A percentile compares a stretch with the other conserved stretches of the same genome.
These are phyloP conservation scores for Aleiodes alternator DNA, from an alignment of 2,888 invertebrate genomes.

Conservation along the genomic window DNA sequence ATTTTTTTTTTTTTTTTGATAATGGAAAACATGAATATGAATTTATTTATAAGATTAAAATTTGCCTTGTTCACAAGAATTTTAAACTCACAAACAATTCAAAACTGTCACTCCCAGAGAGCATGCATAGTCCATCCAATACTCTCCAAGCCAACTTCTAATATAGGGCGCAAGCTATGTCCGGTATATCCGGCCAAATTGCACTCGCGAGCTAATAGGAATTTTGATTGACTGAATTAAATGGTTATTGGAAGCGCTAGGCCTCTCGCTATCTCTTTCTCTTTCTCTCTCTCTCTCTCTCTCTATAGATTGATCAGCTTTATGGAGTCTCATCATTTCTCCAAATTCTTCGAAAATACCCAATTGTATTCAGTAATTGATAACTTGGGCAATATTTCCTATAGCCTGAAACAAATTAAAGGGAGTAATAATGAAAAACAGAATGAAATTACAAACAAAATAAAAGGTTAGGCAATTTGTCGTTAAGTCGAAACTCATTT, in stretches of 20 bases:
- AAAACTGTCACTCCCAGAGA: constrained; percentile 61
- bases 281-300: constrained; percentile 56
- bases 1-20: background rate
- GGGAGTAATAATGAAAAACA: constrained; percentile 9
- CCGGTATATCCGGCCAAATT: constrained; percentile 71
- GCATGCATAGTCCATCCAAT: constrained; percentile 60
- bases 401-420: constrained; percentile 15
- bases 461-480: constrained; percentile 61
- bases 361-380: background rate
- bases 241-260: constrained; percentile 72
- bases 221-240: constrained; percentile 75
- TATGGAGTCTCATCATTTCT: constrained; percentile 57
- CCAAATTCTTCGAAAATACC: constrained; percentile 20
- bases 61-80: constrained; percentile 41
- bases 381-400: background rate
- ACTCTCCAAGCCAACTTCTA: constrained; percentile 70
- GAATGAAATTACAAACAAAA: constrained; percentile 25
- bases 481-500: constrained; percentile 68
- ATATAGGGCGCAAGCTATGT: constrained; percentile 63
- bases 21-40: background rate
- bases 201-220: constrained; percentile 72
- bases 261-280: constrained; percentile 55
- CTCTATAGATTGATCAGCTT: constrained; percentile 70
- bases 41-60: background rate
- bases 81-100: constrained; percentile 57